Conservation (phyloP, 2,113 vertebrate species). For the Urocitellus parryii region DNA sequence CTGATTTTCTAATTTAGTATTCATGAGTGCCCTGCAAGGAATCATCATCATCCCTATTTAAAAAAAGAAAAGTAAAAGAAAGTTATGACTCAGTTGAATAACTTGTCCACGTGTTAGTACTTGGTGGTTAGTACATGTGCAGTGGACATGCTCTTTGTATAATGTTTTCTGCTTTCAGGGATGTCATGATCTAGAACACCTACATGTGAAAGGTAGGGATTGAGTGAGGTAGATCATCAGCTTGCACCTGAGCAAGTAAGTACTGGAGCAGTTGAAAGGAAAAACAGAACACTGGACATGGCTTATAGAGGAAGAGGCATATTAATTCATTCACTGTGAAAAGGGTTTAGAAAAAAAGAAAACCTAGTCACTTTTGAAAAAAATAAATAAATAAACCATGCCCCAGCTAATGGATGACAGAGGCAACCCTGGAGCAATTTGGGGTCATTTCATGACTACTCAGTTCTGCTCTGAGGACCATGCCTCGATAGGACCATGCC, state of each 20-base stretch:
- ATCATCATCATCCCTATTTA: background rate
- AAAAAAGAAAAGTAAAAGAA: background rate
- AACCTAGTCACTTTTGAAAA: background rate
- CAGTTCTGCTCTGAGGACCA: background rate
- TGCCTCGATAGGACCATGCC: no score
- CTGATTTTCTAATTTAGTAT: background rate
- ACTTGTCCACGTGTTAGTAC: background rate
- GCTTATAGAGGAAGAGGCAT: background rate
- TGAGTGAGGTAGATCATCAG: background rate
- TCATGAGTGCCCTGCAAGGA: background rate
- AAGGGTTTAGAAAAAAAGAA: background rate
- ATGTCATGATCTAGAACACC: background rate
- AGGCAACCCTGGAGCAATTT: background rate
- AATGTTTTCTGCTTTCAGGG: background rate
- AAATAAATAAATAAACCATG: background rate
- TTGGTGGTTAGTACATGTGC: background rate
- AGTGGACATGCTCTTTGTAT: background rate
- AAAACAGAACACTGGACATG: background rate
- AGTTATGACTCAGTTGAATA: background rate
- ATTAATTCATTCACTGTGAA: background rate
- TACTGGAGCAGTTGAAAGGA: background rate
- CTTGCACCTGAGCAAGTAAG: background rate
- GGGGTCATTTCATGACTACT: slow-evolving; percentile 5
- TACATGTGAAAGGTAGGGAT: background rate
- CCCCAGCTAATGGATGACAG: background rate